Conservation (phyloP, 2,888 invertebrate species). For the Galeopsomyia nigrocyanea region DNA sequence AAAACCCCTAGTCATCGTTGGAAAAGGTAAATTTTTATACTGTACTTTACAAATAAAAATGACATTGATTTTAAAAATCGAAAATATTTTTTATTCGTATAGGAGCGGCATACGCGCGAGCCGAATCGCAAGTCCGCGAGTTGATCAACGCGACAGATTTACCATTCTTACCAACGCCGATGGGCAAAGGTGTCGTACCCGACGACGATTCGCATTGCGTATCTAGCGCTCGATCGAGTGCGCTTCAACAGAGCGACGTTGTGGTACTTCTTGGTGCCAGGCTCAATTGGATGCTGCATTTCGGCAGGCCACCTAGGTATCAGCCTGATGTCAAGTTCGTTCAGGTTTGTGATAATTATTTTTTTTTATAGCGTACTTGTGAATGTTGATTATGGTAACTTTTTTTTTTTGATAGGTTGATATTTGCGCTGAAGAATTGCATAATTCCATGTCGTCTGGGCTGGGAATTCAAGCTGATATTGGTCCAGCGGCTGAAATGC, state of each 20-base stretch:
- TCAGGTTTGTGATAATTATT: conserved; percentile 73
- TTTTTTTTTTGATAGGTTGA: conserved; percentile 76
- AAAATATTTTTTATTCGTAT: too few species aligned
- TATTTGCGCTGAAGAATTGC: conserved; percentile 89
- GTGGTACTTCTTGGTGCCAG: conserved; percentile 90
- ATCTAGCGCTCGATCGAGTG: conserved; percentile 88
- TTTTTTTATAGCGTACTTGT: not conserved
- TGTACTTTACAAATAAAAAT: not conserved
- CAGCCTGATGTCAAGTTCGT: conserved; percentile 87
- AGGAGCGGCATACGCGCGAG: conserved; percentile 86
- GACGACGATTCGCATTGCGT: conserved; percentile 82
- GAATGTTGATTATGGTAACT: not conserved
- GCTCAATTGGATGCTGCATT: conserved; percentile 98
- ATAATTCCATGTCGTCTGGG: conserved; percentile 86
- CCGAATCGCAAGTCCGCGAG: conserved; percentile 79
- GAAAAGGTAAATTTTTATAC: conserved; percentile 76
- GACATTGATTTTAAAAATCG: too few species aligned
- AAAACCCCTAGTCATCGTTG: conserved; percentile 90
- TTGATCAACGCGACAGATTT: conserved; percentile 81
- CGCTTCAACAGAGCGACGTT: conserved; percentile 90
- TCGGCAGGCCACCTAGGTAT: conserved; percentile 90
- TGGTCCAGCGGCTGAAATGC: conserved; percentile 77
- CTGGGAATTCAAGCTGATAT: conserved; percentile 91
- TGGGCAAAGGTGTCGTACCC: conserved; percentile 89
- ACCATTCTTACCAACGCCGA: conserved; percentile 95